A percentile compares a stretch with the other conserved stretches of the same genome.
These are phyloP conservation scores for Aphelocoma californica DNA, from an alignment of 2,797 vertebrate genomes.

Conservation along the genomic window DNA sequence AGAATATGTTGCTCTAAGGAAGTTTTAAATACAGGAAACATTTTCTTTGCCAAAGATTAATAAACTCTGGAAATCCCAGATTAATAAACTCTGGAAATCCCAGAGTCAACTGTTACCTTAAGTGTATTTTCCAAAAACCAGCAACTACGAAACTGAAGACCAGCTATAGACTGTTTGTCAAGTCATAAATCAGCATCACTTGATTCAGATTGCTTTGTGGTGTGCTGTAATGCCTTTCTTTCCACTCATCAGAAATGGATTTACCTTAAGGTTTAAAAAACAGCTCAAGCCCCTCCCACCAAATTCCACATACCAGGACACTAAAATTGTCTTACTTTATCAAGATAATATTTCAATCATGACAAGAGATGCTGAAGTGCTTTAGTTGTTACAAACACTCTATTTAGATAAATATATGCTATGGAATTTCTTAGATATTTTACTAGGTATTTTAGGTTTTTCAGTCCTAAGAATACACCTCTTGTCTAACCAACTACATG, in stretches of 20 bases:
- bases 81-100: neutral
- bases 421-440: neutral
- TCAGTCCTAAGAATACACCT: neutral
- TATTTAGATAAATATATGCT: neutral
- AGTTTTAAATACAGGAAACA: neutral
- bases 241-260: neutral
- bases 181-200: neutral
- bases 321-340: neutral
- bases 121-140: neutral
- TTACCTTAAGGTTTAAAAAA: neutral
- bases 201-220: neutral
- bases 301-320: neutral
- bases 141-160: neutral
- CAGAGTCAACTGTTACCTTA: neutral
- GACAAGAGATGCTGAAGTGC: neutral
- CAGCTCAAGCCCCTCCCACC: accelerated
- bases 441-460: neutral
- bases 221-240: neutral
- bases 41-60: neutral
- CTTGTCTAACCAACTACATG: neutral
- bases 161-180: neutral
- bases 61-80: neutral
- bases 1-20: neutral
- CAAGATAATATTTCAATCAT: neutral
- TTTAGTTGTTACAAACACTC: neutral